Evolutionary conservation across 2,113 vertebrate genomes (phyloP), one percentile per base, ranked within the genome.

Genomic region (Fregetta grallaria): DNA sequence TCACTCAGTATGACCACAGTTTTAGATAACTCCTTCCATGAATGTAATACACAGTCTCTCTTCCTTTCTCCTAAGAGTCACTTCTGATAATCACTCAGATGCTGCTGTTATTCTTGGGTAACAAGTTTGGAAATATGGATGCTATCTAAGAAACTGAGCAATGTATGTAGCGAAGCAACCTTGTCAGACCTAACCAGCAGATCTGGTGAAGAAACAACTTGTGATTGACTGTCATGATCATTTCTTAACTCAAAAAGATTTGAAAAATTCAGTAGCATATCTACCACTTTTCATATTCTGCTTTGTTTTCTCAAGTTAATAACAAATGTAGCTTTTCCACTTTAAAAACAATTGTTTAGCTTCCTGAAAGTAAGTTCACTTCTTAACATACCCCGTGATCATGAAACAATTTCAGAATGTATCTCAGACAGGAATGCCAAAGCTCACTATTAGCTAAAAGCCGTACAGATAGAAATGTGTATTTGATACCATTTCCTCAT

Each of bases 401-500:
- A 7, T 12, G 50, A 96, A 84, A 94, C 45, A 42, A 38, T 53
- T 94, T 93, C 62, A 87, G 80, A 88, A 88, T 9, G 34, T 29
- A 58, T 59, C 53, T 82, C 42, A 42, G 66, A 78, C 34, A 88
- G 56, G 42, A 90, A 74, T 38, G 36, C 26, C 66, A 73, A 84
- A 92, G 73, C 61, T 81, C 36, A 68, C 36, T 89, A 26, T 66
- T 66, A 90, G 32, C 40, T 50, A 29, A 68, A 91, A 94, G 70
- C 26, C 20, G 23, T 56, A 68, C 20, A 79, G 55, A 61, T 59
- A 96, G 73, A 95, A 81, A 94, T 5, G 65, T 34, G 76, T 5
- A 90, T 95, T 89, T 63, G 78, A 97, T 98, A 99, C 99, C 99
- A 99, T 98, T 89, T 99, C 99, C 97, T 99, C 99, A n/a, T 97